Base-by-base conservation (phyloP, 2,113 vertebrate species). In the Balaenoptera acutorostrata region DNA sequence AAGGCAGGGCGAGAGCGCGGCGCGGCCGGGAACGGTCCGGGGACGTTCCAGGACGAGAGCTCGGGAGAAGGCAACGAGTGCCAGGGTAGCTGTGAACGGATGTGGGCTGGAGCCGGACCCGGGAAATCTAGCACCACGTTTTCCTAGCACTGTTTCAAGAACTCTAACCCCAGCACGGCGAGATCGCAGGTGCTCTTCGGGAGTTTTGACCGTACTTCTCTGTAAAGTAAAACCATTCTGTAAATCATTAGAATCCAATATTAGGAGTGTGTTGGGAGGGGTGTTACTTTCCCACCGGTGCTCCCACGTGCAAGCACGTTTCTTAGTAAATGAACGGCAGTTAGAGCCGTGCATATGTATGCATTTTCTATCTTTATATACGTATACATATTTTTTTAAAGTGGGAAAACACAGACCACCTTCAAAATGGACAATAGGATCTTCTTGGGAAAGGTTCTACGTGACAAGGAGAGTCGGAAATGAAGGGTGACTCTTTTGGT, bases 101-200 rank as follows among this genome's bases (percentile, higher is more conserved):
- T 3, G 39, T 55, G 77, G 66, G 57, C 71, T 69, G 18, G 39
- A 82, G 49, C 64, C 36, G 78, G 49, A 78, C n/a, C 33, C 21
- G 9, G 21, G 39, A 29, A 59, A 3, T 12, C 29, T 7, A 15
- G 80, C 90, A 41, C 59, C 74, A 83, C 75, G 71, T 74, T 93
- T 75, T 66, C 77, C 66, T 46, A 92, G 66, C 74, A 52, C 44
- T 20, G 10, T 86, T 81, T 44, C n/a, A 72, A 52, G 33, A 66
- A 41, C 55, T 64, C 64, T 27, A 20, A 85, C 44, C 90, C 68
- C 12, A 78, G 36, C 77, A 2, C 10, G 39, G 80, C 87, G 71
- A 55, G 72, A 39, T 80, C 66, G 81, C 97, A 98, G 97, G 96
- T 97, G 97, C 93, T 55, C 17, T 33, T 87, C 25, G 44, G 36